Evolutionary conservation across 2,888 invertebrate genomes (phyloP).

Genomic region (Hyalella azteca): DNA sequence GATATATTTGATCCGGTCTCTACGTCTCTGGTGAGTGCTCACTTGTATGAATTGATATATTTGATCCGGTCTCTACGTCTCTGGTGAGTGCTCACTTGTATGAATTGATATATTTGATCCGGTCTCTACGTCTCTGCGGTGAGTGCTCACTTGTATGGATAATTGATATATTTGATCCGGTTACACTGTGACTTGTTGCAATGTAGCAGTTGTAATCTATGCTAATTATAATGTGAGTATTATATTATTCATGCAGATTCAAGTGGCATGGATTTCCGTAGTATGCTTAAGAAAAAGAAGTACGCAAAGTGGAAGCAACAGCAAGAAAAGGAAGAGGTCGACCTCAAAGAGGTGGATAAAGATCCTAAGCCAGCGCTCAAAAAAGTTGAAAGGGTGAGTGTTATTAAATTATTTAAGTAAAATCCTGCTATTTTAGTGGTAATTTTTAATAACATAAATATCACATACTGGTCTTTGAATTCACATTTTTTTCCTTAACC

Average conservation of each 20-base stretch:
- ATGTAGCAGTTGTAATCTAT: too few relatives aligned
- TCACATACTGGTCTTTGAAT: too few relatives aligned
- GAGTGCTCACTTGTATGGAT: too few relatives aligned
- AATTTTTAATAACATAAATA: too few relatives aligned
- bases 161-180: too few relatives aligned
- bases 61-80: not conserved
- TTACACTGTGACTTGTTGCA: too few relatives aligned
- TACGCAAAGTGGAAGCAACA: constrained; percentile 82
- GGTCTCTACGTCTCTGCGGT: too few relatives aligned
- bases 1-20: too few relatives aligned
- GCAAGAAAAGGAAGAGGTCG: constrained; percentile 90
- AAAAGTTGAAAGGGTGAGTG: constrained; percentile 86
- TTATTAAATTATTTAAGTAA: not conserved
- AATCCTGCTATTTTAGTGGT: too few relatives aligned
- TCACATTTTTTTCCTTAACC: too few relatives aligned
- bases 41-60: not conserved
- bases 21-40: not conserved
- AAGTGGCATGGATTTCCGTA: constrained; percentile 98
- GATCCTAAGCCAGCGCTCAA: constrained; percentile 80
- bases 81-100: not conserved
- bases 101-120: not conserved
- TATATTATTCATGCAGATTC: constrained; percentile 83
- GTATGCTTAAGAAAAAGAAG: constrained; percentile 95
- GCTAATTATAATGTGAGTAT: too few relatives aligned
- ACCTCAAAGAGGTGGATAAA: constrained; percentile 89